Base-by-base conservation (phyloP, 2,113 vertebrate species). In the Hemicordylus capensis region DNA sequence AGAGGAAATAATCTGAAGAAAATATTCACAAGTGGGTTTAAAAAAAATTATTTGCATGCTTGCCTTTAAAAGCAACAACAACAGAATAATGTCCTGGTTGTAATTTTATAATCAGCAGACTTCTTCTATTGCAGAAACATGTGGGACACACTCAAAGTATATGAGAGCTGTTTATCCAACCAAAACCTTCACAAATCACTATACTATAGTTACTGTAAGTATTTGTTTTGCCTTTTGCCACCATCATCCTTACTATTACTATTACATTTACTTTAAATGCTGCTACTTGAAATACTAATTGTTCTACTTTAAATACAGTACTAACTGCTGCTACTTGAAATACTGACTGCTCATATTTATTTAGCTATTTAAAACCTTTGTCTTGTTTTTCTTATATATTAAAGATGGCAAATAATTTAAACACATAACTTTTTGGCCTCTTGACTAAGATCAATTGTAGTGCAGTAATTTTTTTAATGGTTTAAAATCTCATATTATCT, bases 131-230 rank as follows among this genome's bases (percentile, higher is more conserved):
- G 58, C 96, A 99, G 99, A 96, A 95, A 96, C 86, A 1, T 96
- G 95, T 90, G 99, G 99, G 83, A 96, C 97, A 28, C 97, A 97
- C 86, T 94, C 98, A 1, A 93, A 97, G 44, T 96, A 98, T 82
- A 96, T 99, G 97, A 97, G 98, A 93, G 93, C 98, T 80, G 94
- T 88, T 74, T 99, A 99, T 90, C 99, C 99, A 19, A 98, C 98
- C 75, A 99, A 99, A 96, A 99, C 98, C 48, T 99, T 99, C 80
- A 98, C 98, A 74, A 99, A 99, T 92, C 99, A 99, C 95, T 99
- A 99, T 85, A 98, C 96, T 72, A 97, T 99, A 83, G 98, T 98
- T 85, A 99, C 99, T 85, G 99, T 99, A 93, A 98, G 98, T 97
- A 46, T 70, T 78, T 88, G 66, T 77, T 88, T 86, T 46, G 58